Evolutionary conservation across 37 sponge, comb jelly and placozoan genomes (phyloP).

Genomic region (Geodia barretti): DNA sequence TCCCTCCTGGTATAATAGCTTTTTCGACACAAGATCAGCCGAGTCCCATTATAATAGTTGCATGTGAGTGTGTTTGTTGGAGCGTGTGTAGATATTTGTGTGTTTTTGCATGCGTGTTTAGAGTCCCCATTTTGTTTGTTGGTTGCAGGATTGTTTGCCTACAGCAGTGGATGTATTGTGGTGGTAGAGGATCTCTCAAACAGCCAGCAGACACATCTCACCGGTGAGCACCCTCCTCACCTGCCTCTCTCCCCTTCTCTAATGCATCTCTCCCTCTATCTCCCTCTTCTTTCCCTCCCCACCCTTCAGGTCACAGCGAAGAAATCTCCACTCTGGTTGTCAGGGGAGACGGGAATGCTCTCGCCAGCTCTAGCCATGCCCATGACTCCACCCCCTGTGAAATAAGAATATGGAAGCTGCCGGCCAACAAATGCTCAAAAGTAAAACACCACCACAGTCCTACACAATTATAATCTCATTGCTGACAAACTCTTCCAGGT

Average conservation of each 20-base stretch:
- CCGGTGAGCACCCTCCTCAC: slow-evolving; percentile 23
- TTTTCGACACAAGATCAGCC: no score
- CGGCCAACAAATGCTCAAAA: slow-evolving; percentile 58
- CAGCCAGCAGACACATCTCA: slow-evolving; percentile 54
- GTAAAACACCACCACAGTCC: slow-evolving; percentile 27
- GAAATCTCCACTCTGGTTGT: slow-evolving; percentile 74
- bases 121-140: not conserved
- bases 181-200: slow-evolving; percentile 73
- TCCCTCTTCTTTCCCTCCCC: slow-evolving; percentile 2
- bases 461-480: no score
- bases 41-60: not conserved
- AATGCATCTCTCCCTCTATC: not conserved
- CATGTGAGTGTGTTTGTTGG: not conserved
- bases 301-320: slow-evolving; percentile 60
- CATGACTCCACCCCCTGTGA: slow-evolving; percentile 44
- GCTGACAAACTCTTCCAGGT: slow-evolving; percentile 8
- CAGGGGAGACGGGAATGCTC: slow-evolving; percentile 39
- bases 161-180: slow-evolving; percentile 74
- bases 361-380: slow-evolving; percentile 70
- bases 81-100: no score
- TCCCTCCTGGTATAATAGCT: no score
- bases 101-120: no score
- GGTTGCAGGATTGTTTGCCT: slow-evolving; percentile 67
- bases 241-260: not conserved
- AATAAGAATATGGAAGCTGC: slow-evolving; percentile 65